phyloP scores from a whole-genome alignment of 2,113 vertebrate genomes.

The Pundamilia nyererei region DNA sequence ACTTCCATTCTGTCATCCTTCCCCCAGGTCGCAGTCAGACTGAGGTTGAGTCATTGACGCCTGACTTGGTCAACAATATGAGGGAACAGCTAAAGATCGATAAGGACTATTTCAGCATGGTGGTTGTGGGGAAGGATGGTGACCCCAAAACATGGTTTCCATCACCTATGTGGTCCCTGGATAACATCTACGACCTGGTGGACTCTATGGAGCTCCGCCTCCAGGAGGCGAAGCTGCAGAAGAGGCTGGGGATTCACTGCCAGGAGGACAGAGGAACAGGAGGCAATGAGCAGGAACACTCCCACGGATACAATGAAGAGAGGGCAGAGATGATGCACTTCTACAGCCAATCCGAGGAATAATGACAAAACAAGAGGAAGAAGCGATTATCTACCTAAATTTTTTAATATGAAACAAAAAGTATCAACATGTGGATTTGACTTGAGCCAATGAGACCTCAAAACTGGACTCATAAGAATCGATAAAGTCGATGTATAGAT shows the following conservation, averaged over 20 bases:
- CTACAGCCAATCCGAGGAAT: constrained; percentile 48
- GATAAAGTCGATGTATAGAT: neutral
- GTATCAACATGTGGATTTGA: neutral
- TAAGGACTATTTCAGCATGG: constrained; percentile 74
- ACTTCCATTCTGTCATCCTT: neutral
- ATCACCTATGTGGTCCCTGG: constrained; percentile 73
- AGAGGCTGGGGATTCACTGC: constrained; percentile 69
- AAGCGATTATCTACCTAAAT: neutral
- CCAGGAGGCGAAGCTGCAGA: constrained; percentile 72
- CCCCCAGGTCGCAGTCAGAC: constrained; percentile 67
- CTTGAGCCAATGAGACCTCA: neutral
- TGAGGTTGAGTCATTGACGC: constrained; percentile 58
- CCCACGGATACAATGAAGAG: constrained; percentile 39
- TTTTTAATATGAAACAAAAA: neutral
- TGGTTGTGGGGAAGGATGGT: constrained; percentile 73
- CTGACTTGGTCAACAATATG: constrained; percentile 57
- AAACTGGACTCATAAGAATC: neutral
- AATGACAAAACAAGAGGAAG: neutral
- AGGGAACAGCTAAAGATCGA: constrained; percentile 72
- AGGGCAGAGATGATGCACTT: constrained; percentile 26
- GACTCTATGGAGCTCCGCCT: constrained; percentile 72
- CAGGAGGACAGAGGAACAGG: constrained; percentile 42
- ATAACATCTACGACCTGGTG: constrained; percentile 74
- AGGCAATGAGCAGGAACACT: neutral
- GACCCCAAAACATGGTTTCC: constrained; percentile 74